Conservation (phyloP, 2,797 vertebrate genomes). For the Ambastaia sidthimunki region DNA sequence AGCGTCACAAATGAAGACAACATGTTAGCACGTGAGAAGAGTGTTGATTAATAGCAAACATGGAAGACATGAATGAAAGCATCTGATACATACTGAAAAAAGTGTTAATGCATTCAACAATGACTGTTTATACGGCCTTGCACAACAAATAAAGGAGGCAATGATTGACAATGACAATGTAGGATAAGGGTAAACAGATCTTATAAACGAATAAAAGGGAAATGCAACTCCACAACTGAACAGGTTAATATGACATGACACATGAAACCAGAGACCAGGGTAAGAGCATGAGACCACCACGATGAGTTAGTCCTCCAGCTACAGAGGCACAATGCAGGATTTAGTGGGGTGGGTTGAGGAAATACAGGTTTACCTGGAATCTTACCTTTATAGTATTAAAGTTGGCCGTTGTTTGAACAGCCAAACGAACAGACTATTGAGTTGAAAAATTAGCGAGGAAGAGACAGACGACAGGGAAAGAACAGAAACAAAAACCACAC, state of each 20-base stretch:
- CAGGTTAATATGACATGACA: conserved; percentile 6
- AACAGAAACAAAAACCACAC: conserved; percentile 32
- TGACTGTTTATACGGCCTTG: neutral
- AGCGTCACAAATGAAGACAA: neutral
- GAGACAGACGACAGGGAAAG: neutral
- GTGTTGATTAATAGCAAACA: conserved; percentile 17
- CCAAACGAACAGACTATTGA: conserved; percentile 88
- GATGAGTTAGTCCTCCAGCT: conserved; percentile 61
- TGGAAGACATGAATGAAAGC: neutral
- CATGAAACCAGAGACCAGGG: conserved; percentile 15
- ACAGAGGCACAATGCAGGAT: conserved; percentile 56
- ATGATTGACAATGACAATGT: neutral
- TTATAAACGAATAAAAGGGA: neutral
- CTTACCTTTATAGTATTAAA: conserved; percentile 99
- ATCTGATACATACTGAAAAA: conserved; percentile 26
- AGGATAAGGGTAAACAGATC: neutral
- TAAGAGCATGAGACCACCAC: conserved; percentile 9
- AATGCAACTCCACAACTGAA: neutral
- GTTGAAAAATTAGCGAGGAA: conserved; percentile 46
- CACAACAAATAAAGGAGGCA: neutral
- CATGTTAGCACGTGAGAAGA: conserved; percentile 7
- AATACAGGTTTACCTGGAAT: conserved; percentile 30
- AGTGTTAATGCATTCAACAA: neutral
- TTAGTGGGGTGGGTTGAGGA: conserved; percentile 19
- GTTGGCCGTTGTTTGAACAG: conserved; percentile 95